phyloP scores from a whole-genome alignment of 2,888 invertebrate genomes.

The Epirrhoe tristata region DNA sequence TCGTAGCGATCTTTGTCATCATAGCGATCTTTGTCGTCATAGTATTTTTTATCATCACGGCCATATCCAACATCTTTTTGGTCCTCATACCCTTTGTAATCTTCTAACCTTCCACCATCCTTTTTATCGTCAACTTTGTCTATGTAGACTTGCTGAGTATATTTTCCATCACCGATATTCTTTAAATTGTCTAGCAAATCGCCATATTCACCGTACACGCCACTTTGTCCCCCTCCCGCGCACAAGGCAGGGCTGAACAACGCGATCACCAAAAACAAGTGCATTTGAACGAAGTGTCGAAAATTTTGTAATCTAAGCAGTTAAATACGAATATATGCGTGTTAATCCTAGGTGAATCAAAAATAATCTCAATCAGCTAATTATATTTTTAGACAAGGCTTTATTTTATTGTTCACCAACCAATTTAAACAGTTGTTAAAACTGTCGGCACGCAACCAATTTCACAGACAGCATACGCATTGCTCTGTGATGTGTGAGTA shows the following conservation, averaged over 20 bases:
- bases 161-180: background rate
- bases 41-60: background rate
- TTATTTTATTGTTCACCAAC: background rate
- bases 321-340: constrained; percentile 21
- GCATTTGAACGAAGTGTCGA: constrained; percentile 18
- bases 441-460: no score
- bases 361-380: background rate
- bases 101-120: background rate
- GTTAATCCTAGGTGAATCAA: background rate
- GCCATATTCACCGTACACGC: constrained; percentile 3
- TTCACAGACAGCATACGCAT: no score
- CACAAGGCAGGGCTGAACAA: constrained; percentile 15
- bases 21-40: constrained; percentile 2
- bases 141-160: constrained; percentile 5
- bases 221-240: constrained; percentile 3
- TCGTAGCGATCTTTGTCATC: background rate
- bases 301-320: background rate
- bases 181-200: constrained; percentile 7
- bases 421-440: background rate
- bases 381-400: background rate
- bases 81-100: background rate
- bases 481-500: no score
- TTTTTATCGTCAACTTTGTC: constrained; percentile 4
- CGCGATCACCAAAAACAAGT: constrained; percentile 14
- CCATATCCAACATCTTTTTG: background rate